Evolutionary conservation across 2,888 invertebrate genomes (phyloP), one percentile per base, ranked within the genome.

Genomic region (Epsilonema sp.): DNA sequence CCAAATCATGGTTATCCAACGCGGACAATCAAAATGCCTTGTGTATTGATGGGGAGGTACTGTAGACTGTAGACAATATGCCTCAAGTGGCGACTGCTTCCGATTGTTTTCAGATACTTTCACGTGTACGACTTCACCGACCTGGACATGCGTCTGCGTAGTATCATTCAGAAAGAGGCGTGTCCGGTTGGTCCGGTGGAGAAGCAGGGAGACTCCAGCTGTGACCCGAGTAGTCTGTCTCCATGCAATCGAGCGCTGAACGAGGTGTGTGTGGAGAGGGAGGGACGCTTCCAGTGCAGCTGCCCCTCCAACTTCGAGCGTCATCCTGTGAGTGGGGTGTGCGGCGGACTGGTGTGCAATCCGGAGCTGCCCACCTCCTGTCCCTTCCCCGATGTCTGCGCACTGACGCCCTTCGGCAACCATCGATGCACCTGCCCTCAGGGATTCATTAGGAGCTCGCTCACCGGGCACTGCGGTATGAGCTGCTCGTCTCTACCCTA

Each of bases 121-220:
- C 59, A 63, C 51, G 64, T 63, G 26, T 57, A 62, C 46, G 56
- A 62, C 40, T 63, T 64, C 58, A 62, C 64, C 49, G 59, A 59
- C 48, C 45, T 64, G 36, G 60, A 63, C 51, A 63, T 58, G 4
- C 48, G 63, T 21, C 56, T 63, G 16, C 53, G 64, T 3, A 60
- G 59, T 19, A 52, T 61, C 50, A 60, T 63, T 40, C 63, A 63
- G 49, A 63, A 63, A 47, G 57, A 55, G 3, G 60, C 61, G 2
- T 63, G 63, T 51, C 63, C 62, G 19, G 44, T 50, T 25, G 31
- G 23, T 2, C 54, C 54, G 16, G 16, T 44, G 47, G 51, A 52
- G 16, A 47, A 50, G 2, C 51, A 50, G 22, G 43, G 45, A 1
- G 48, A 52, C 26, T 56, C 55, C 43, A 49, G 49, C n/a, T 63